Conservation (phyloP, 2,797 vertebrate genomes). For the Melanogrammus aeglefinus region DNA sequence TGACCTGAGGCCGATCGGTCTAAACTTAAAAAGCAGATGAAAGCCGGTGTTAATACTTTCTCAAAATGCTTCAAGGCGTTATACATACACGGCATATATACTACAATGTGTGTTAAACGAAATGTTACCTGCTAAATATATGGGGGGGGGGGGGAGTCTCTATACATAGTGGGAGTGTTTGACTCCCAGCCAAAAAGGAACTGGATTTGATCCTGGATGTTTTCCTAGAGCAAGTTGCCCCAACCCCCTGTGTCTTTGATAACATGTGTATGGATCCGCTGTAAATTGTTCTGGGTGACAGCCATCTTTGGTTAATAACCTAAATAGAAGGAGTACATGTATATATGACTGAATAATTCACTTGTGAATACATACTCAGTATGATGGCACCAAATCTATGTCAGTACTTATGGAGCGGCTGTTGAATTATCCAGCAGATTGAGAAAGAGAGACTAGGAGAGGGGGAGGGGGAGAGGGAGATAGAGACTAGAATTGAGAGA, state of each 20-base stretch:
- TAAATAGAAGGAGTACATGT: background rate
- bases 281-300: background rate
- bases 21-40: background rate
- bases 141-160: too few species aligned
- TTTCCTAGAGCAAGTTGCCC: too few species aligned
- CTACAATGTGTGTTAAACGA: too few species aligned
- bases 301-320: background rate
- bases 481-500: background rate
- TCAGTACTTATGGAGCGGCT: slow-evolving; percentile 28
- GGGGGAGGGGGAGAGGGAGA: background rate
- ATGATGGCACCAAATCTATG: slow-evolving; percentile 14
- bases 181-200: background rate
- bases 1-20: background rate
- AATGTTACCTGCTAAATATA: background rate
- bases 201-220: background rate
- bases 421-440: slow-evolving; percentile 41
- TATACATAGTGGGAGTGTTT: too few species aligned
- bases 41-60: too few species aligned
- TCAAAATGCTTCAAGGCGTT: background rate
- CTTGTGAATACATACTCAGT: background rate
- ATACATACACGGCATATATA: background rate
- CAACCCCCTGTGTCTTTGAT: background rate
- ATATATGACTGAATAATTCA: background rate
- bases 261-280: background rate
- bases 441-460: background rate